A percentile compares a stretch with the other conserved stretches of the same genome.
These are phyloP conservation scores for Pachyrhynchus sulphureomaculatus DNA, from an alignment of 1,140 invertebrate species.

Conservation along the genomic window DNA sequence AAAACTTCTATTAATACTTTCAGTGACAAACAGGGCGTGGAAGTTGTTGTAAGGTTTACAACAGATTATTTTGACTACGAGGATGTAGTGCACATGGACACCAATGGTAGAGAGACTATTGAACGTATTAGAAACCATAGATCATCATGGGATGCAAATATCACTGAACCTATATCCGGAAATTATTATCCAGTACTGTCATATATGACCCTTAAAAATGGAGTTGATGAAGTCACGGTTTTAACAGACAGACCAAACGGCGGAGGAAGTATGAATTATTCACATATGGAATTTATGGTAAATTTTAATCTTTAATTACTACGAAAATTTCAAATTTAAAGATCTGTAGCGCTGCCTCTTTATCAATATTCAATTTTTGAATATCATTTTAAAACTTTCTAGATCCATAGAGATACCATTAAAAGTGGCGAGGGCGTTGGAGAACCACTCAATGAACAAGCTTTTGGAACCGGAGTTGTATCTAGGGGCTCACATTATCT, in stretches of 20 bases:
- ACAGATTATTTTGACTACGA: constrained; percentile 50
- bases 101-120: no score
- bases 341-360: no score
- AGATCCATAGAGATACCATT: background rate
- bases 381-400: no score
- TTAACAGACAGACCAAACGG: constrained; percentile 79
- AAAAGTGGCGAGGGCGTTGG: background rate
- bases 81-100: constrained; percentile 66
- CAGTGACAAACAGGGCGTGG: constrained; percentile 58
- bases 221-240: constrained; percentile 58
- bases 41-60: constrained; percentile 56
- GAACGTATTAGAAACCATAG: no score
- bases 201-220: constrained; percentile 58
- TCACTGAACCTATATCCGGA: no score
- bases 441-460: background rate
- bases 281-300: constrained; percentile 74
- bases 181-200: constrained; percentile 94
- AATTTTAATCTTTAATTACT: constrained; percentile 46
- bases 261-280: constrained; percentile 72
- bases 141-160: no score
- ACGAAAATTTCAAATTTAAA: constrained; percentile 58
- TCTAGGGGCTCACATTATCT: background rate
- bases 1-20: background rate
- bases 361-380: constrained; percentile 55
- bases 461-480: background rate